phyloP scores from a whole-genome alignment of 2,113 vertebrate genomes.

The Gobiocypris rarus region DNA sequence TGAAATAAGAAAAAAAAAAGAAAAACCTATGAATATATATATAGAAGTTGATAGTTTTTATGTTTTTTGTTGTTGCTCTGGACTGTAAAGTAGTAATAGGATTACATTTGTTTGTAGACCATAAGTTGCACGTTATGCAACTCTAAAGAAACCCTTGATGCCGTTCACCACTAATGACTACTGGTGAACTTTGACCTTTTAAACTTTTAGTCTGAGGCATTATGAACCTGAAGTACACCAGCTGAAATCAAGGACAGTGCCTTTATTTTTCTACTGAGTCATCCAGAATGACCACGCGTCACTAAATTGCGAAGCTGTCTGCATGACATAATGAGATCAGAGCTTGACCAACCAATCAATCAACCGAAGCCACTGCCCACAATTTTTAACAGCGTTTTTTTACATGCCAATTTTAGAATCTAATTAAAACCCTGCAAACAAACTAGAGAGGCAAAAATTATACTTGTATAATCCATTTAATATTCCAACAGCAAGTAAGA shows the following conservation, averaged over 20 bases:
- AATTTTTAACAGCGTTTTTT: background rate
- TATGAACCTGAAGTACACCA: constrained; percentile 85
- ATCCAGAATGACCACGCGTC: constrained; percentile 65
- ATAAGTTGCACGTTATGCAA: constrained; percentile 74
- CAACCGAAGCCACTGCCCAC: constrained; percentile 32
- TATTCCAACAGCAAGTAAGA: background rate
- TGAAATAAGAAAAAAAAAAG: constrained; percentile 60
- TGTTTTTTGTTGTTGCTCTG: constrained; percentile 66
- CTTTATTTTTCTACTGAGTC: constrained; percentile 75
- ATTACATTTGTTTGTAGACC: constrained; percentile 67
- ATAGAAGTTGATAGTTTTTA: constrained; percentile 67
- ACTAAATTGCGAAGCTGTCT: constrained; percentile 60
- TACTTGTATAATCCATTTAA: background rate
- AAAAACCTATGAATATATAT: constrained; percentile 64
- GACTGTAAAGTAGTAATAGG: constrained; percentile 66
- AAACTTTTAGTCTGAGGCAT: constrained; percentile 75
- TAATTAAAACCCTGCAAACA: background rate
- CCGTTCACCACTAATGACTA: constrained; percentile 58
- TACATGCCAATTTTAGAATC: background rate
- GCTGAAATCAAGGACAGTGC: constrained; percentile 84
- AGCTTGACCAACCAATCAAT: constrained; percentile 37
- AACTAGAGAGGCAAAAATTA: background rate
- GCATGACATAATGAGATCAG: constrained; percentile 29
- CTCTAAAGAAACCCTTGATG: constrained; percentile 74
- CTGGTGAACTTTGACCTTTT: constrained; percentile 54